Percentiles rank a stretch among this genome's conserved stretches.
Evolutionary conservation across 2,888 invertebrate species (phyloP).

Genomic region (Parochlus steinenii): DNA sequence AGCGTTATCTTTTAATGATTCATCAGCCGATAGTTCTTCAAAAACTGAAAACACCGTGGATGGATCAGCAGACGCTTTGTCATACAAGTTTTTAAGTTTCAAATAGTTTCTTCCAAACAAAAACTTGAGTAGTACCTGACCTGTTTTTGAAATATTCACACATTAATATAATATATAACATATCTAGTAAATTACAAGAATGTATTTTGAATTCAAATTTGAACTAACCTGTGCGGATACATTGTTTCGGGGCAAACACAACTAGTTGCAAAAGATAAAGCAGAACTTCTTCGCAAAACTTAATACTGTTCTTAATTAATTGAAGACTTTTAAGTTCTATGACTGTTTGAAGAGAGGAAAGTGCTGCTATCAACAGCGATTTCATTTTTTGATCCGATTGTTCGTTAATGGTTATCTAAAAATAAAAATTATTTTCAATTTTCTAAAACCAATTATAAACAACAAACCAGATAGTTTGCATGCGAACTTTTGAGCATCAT

Average conservation of each 20-base stretch:
- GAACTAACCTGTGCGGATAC: too few species aligned
- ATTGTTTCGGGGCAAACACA: slow-evolving; percentile 45
- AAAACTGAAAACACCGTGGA: slow-evolving; percentile 9
- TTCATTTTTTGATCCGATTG: slow-evolving; percentile 57
- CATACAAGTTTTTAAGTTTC: slow-evolving; percentile 21
- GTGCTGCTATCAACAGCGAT: slow-evolving; percentile 25
- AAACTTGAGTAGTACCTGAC: slow-evolving; percentile 52
- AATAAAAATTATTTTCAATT: too few species aligned
- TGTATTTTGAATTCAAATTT: too few species aligned
- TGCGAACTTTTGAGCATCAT: slow-evolving; percentile 67
- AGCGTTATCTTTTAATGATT: slow-evolving; percentile 15
- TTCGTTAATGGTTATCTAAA: slow-evolving; percentile 59
- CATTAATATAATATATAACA: too few species aligned
- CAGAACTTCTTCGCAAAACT: slow-evolving; percentile 52
- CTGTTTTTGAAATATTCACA: too few species aligned
- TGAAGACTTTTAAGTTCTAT: slow-evolving; percentile 3
- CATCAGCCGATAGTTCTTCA: slow-evolving; percentile 17
- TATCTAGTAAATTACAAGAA: too few species aligned
- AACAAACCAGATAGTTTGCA: slow-evolving; percentile 66
- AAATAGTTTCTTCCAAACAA: slow-evolving; percentile 53
- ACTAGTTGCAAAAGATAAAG: slow-evolving; percentile 51
- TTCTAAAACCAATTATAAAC: slow-evolving; percentile 7
- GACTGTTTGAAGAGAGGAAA: slow-evolving; percentile 20
- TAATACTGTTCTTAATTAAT: slow-evolving; percentile 13
- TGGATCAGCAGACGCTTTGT: slow-evolving; percentile 8